Evolutionary conservation across 30 jellyfish, hydroid and myxozoan species (phyloP).

Genomic region (Cassiopea andromeda): DNA sequence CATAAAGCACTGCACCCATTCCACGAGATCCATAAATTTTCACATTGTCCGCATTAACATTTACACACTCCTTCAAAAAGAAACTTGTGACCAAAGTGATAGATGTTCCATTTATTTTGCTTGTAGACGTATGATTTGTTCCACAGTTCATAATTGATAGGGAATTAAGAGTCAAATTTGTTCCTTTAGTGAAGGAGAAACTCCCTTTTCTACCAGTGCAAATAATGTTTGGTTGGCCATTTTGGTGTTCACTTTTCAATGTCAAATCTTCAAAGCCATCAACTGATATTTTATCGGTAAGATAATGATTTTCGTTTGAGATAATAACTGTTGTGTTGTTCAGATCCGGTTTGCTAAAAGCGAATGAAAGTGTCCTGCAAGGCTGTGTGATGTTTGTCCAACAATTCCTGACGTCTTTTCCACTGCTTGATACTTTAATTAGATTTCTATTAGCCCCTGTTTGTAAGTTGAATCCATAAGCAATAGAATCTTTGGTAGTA

Average conservation of each 20-base stretch:
- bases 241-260: conserved; percentile 3
- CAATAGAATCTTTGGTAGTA: not conserved
- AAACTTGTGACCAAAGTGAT: conserved; percentile 21
- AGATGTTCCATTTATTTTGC: conserved; percentile 12
- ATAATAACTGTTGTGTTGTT: conserved; percentile 35
- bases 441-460: not conserved
- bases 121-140: conserved; percentile 26
- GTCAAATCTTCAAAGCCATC: not conserved
- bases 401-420: conserved; percentile 16
- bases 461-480: not conserved
- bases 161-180: conserved; percentile 5
- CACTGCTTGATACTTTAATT: conserved; percentile 10
- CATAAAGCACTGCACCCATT: conserved; percentile 51
- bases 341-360: conserved; percentile 14
- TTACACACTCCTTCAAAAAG: conserved; percentile 10
- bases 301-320: conserved; percentile 17
- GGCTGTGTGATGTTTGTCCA: conserved; percentile 33
- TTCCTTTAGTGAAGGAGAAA: conserved; percentile 29
- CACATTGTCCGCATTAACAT: conserved; percentile 22
- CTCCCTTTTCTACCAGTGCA: conserved; percentile 40
- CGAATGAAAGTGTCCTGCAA: conserved; percentile 65
- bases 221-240: not conserved
- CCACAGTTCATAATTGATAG: conserved; percentile 40
- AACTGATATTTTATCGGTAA: not conserved
- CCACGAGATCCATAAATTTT: conserved; percentile 36